phyloP scores from a whole-genome alignment of 2,797 vertebrate species.

The Apodemus agrarius region DNA sequence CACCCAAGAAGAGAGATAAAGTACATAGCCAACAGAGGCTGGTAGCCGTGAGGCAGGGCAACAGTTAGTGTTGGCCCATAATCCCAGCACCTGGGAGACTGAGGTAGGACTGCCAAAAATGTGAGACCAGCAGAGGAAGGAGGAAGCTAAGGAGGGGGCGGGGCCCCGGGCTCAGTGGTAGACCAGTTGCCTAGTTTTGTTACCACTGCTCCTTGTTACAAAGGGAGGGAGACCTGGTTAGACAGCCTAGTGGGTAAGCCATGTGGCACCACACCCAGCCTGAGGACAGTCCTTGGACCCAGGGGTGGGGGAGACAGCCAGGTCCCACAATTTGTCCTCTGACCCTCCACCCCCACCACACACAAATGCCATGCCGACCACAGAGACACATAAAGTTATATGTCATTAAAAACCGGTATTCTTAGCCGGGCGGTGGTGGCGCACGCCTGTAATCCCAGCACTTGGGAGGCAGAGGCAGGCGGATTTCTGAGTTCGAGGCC shows the following conservation, averaged over 20 bases:
- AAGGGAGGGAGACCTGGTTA: not conserved
- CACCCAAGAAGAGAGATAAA: not conserved
- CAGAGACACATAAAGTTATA: not conserved
- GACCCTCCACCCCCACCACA: not conserved
- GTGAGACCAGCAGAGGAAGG: not conserved
- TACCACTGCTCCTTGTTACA: too few species aligned
- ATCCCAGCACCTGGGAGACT: not conserved
- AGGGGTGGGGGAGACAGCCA: not conserved
- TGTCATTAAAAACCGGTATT: not conserved
- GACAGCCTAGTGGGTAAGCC: not conserved
- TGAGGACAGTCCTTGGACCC: not conserved
- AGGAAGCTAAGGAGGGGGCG: not conserved
- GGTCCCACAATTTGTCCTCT: not conserved
- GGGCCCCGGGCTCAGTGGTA: not conserved
- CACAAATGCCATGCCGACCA: not conserved
- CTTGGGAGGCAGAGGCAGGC: too few species aligned
- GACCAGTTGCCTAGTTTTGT: not conserved
- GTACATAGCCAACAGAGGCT: not conserved
- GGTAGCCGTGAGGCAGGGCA: not conserved
- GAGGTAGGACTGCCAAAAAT: not conserved
- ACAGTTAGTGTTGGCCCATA: not conserved
- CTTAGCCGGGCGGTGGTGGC: too few species aligned
- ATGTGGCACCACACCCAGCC: not conserved
- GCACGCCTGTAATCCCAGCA: too few species aligned
- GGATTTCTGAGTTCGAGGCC: too few species aligned